These are phyloP conservation scores for Sebastes fasciatus DNA, from an alignment of 2,113 vertebrate species.

Conservation along the genomic window DNA sequence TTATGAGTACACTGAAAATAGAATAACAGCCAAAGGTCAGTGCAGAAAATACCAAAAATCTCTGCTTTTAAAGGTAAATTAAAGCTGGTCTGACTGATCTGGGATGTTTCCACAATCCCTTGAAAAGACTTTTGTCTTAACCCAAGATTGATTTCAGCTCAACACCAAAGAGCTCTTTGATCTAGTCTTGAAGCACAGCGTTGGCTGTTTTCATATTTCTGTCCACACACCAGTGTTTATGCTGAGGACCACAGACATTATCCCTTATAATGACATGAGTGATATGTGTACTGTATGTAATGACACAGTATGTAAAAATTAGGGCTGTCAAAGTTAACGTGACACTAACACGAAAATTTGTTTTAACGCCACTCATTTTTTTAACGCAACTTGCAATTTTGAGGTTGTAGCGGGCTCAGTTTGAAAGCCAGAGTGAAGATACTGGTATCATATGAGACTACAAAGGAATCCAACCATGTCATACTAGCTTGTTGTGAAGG, in stretches of 20 bases:
- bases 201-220: constrained; percentile 26
- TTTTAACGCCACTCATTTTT: too few relatives aligned
- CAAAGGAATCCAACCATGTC: too few relatives aligned
- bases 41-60: background rate
- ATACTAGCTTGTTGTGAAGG: too few relatives aligned
- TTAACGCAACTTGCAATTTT: too few relatives aligned
- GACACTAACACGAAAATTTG: too few relatives aligned
- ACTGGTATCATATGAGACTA: too few relatives aligned
- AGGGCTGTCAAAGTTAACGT: too few relatives aligned
- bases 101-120: constrained; percentile 22
- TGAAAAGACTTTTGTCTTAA: constrained; percentile 28
- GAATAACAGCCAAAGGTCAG: background rate
- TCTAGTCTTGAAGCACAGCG: constrained; percentile 16
- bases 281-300: too few relatives aligned
- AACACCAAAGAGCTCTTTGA: constrained; percentile 39
- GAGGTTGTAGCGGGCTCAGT: too few relatives aligned
- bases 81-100: constrained; percentile 2
- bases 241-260: background rate
- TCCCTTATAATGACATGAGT: background rate
- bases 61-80: background rate
- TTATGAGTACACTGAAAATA: background rate
- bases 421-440: too few relatives aligned
- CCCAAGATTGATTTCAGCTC: constrained; percentile 33
- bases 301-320: too few relatives aligned
- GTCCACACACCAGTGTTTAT: background rate